Percentiles rank a stretch among this genome's conserved stretches.
These are phyloP conservation scores for Zaprionus camerounensis DNA, from an alignment of 1,140 invertebrate species.

Conservation along the genomic window DNA sequence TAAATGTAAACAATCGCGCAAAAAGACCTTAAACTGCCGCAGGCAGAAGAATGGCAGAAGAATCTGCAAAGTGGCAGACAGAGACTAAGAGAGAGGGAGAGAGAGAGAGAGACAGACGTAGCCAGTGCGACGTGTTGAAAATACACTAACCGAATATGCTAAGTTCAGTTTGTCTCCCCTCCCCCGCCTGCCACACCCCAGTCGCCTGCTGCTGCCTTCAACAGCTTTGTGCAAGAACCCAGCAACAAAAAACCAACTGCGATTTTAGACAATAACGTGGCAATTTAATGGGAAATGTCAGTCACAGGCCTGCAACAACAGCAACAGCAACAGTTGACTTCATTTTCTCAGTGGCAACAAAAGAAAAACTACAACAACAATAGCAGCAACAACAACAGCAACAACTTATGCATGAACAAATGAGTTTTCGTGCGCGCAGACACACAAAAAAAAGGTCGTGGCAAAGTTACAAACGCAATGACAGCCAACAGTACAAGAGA, in stretches of 20 bases:
- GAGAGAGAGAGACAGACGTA: conserved; percentile 1
- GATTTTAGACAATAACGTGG: conserved; percentile 68
- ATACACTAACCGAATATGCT: conserved; percentile 63
- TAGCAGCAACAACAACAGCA: conserved; percentile 27
- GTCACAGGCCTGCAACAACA: conserved; percentile 59
- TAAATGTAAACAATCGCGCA: conserved; percentile 80
- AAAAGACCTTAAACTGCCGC: conserved; percentile 69
- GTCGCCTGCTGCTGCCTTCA: background rate
- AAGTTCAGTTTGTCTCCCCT: conserved; percentile 54
- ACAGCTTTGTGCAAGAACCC: conserved; percentile 36
- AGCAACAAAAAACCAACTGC: conserved; percentile 13
- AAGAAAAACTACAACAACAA: conserved; percentile 48
- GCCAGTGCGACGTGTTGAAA: conserved; percentile 59
- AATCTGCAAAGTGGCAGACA: conserved; percentile 21
- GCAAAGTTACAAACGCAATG: conserved; percentile 54
- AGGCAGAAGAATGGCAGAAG: conserved; percentile 5
- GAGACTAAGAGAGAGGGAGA: background rate
- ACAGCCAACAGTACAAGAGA: conserved; percentile 10
- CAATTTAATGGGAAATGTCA: conserved; percentile 81
- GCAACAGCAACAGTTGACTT: conserved; percentile 60
- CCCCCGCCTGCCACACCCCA: background rate
- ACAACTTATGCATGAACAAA: conserved; percentile 60
- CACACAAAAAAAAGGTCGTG: conserved; percentile 71
- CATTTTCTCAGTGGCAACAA: conserved; percentile 63
- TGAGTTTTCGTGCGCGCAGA: conserved; percentile 56